phyloP scores from a whole-genome alignment of 1,140 invertebrate species.

The Latrodectus geometricus region DNA sequence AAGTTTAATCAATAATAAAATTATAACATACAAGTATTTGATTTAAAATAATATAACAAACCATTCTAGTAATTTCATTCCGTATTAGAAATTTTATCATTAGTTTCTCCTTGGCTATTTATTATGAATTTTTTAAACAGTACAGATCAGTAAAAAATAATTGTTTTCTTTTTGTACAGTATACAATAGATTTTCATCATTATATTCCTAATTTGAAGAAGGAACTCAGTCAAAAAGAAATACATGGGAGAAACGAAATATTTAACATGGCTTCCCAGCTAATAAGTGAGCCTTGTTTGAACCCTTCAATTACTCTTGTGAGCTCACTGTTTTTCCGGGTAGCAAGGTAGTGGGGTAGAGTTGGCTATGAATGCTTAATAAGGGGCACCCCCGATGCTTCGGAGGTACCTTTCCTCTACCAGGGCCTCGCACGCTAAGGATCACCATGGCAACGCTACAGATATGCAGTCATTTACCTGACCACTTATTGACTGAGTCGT shows the following conservation, averaged over 20 bases:
- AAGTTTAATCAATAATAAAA: no score
- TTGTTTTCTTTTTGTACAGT: no score
- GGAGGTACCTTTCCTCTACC: constrained; percentile 19
- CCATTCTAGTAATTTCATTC: no score
- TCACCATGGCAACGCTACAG: constrained; percentile 33
- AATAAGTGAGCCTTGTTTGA: constrained; percentile 2
- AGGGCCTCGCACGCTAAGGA: constrained; percentile 21
- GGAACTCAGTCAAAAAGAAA: no score
- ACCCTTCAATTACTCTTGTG: constrained; percentile 46
- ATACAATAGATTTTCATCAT: no score
- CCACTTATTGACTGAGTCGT: constrained; percentile 50
- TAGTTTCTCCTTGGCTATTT: no score
- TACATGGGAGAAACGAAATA: not conserved
- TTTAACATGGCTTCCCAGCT: not conserved
- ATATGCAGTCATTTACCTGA: constrained; percentile 47
- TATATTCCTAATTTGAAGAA: no score
- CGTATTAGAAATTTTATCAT: no score
- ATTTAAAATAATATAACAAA: no score
- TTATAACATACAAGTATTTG: no score
- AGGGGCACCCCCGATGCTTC: constrained; percentile 20
- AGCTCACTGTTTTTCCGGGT: not conserved
- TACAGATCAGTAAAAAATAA: no score
- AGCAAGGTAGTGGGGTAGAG: constrained; percentile 9
- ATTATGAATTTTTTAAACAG: no score
- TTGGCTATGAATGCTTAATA: constrained; percentile 53